Base-by-base conservation (phyloP, 2,888 invertebrate genomes). In the Athalia rosae region DNA sequence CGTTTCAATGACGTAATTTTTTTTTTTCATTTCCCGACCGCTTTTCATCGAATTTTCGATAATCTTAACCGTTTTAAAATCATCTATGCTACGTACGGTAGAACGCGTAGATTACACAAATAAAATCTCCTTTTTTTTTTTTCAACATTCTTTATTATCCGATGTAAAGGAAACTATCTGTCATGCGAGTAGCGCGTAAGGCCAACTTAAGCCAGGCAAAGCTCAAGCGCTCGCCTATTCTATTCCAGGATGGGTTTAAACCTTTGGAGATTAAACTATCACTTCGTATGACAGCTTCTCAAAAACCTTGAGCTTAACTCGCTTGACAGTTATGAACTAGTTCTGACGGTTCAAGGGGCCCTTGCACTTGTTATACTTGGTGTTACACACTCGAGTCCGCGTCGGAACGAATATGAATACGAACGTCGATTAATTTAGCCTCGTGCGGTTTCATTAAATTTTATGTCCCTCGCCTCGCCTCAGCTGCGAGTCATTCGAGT, bases 211-310 rank as follows among this genome's bases (percentile, higher is more conserved):
- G 83, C 84, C 81, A 76, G 77, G 81, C 82, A 78, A 79, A 82
- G 84, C 82, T 84, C 80, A 84, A 81, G 71, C 62, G 81, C 1
- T 28, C 82, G 83, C 80, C 84, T 84, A 84, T 84, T 84, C 84
- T 62, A 74, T 74, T 84, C 84, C 83, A 84, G 84, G 81, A 77
- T 79, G 82, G 79, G 80, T 83, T 83, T 82, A 82, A 84, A 84
- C 82, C 83, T 28, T 28, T 28, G 83, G 83, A 85, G 87, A 87
- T 88, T 87, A 87, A 86, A 85, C 84, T 84, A 85, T 87, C 87
- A 85, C 85, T 86, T 84, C 83, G 85, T 83, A 84, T 83, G 86
- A 85, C 85, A 83, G 83, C 69, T 50, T 82, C 80, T 82, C 84
- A 86, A 87, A 87, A 87, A 87, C 85, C 83, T 85, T 9, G 80